A percentile compares a stretch with the other conserved stretches of the same genome.
These are phyloP conservation scores for Crocodylus rhombifer DNA, from an alignment of 2,797 vertebrate genomes.

Conservation along the genomic window DNA sequence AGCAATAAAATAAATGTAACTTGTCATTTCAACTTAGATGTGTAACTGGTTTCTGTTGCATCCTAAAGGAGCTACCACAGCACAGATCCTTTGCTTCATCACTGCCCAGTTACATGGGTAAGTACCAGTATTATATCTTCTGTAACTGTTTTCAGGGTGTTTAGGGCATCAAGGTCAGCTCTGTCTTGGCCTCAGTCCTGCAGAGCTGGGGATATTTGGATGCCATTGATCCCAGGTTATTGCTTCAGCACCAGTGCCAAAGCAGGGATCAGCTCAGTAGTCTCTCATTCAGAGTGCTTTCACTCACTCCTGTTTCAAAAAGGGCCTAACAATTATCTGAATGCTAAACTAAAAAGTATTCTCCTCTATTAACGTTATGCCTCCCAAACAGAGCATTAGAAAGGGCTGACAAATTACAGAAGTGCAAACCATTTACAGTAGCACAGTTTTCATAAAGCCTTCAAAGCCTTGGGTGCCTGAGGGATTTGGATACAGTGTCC, in stretches of 20 bases:
- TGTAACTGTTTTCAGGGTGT: not conserved
- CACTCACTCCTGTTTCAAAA: conserved; percentile 10
- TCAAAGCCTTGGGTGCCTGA: not conserved
- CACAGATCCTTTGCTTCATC: not conserved
- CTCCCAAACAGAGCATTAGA: not conserved
- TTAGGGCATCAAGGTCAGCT: not conserved
- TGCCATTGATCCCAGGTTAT: not conserved
- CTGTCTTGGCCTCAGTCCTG: too few relatives aligned
- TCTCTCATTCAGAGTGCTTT: not conserved
- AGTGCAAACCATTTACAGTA: not conserved
- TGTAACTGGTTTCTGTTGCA: conserved; percentile 21
- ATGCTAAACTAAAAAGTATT: not conserved
- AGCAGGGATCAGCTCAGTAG: not conserved
- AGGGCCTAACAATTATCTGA: not conserved
- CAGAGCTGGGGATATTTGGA: not conserved
- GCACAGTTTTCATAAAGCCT: not conserved
- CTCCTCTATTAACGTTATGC: not conserved
- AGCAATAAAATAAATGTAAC: not conserved
- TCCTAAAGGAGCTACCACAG: not conserved
- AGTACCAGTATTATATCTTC: not conserved
- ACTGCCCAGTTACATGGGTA: not conserved
- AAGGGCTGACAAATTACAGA: not conserved
- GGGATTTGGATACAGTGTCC: not conserved
- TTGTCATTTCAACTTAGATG: not conserved
- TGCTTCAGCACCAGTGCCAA: not conserved